Base-by-base conservation (phyloP, 2,888 invertebrate genomes). In the Dusona sp. region DNA sequence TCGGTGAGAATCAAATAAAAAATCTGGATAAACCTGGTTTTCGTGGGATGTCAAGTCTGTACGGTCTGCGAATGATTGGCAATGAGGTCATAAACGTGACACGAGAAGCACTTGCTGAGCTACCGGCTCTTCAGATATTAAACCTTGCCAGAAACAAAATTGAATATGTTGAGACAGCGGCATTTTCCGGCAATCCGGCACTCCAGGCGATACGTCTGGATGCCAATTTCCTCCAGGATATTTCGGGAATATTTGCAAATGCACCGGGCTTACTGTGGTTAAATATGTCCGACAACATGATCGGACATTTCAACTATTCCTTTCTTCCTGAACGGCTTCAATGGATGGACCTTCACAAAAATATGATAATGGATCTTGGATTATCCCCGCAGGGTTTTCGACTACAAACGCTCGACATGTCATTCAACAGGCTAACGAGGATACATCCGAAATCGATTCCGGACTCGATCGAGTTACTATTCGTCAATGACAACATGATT, bases 311-410 rank as follows among this genome's bases (percentile, higher is more conserved):
- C 94, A 98, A 98, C 95, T 98, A 98, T 94, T 96, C 97, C 38
- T 96, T 97, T 89, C 96, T 98, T 88, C 98, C 98, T 19, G 95
- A 95, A 90, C 97, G 97, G 87, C 95, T 98, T 89, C 97, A 98
- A 93, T 98, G 98, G 97, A 95, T 99, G 89, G 98, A 98, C 95
- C 95, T 98, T 92, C 98, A 98, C 93, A 97, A 97, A 94, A 98
- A 99, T 95, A 96, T 96, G 91, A 96, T 98, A 89, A 95, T 95
- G 89, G 97, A 97, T 92, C 95, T 98, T 68, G 97, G 97, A 83
- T 79, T 90, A 22, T 97, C 97, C 93, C 96, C 96, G 89, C 96
- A 96, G 91, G 96, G 96, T 51, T 95, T 98, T 64, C 96, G 96
- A 48, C 95, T 98, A 83, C 97, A 97, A 94, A 98, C 98, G 70